phyloP scores from a whole-genome alignment of 2,113 vertebrate genomes.

The Platichthys flesus region DNA sequence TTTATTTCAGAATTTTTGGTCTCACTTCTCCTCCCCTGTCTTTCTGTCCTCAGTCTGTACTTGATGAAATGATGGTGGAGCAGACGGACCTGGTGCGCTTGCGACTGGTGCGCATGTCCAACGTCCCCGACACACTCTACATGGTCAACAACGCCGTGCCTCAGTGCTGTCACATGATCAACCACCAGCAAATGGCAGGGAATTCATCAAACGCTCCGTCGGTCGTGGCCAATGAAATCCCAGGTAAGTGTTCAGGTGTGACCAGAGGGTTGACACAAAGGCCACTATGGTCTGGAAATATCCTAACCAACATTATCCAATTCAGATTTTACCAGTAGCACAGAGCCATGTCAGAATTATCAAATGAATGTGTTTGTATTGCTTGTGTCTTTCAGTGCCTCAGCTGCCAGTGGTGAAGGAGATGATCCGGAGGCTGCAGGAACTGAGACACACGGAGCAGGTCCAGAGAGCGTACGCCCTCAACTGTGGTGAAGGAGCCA shows the following conservation, averaged over 20 bases:
- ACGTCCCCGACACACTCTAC: conserved; percentile 97
- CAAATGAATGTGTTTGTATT: neutral
- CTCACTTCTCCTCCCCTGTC: neutral
- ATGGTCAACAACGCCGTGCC: conserved; percentile 97
- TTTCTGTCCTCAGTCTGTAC: conserved; percentile 84
- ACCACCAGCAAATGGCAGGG: conserved; percentile 92
- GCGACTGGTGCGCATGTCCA: conserved; percentile 97
- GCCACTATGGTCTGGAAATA: too few relatives aligned
- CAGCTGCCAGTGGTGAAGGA: conserved; percentile 88
- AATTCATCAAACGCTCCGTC: conserved; percentile 90
- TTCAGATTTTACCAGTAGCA: neutral
- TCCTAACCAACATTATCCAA: neutral
- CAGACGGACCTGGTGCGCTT: conserved; percentile 95
- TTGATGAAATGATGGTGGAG: conserved; percentile 99
- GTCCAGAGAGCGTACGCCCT: conserved; percentile 95
- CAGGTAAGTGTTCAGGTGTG: conserved; percentile 81
- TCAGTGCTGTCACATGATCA: conserved; percentile 96
- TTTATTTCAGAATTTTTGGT: neutral
- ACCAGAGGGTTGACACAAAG: neutral
- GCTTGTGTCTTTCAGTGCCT: conserved; percentile 84
- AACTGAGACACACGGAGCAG: conserved; percentile 93
- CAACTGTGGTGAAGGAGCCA: conserved; percentile 96
- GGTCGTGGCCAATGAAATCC: conserved; percentile 97
- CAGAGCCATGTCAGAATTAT: neutral
- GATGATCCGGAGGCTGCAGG: conserved; percentile 94